phyloP scores from a whole-genome alignment of 2,888 invertebrate genomes.

The Plagiodera versicolora region DNA sequence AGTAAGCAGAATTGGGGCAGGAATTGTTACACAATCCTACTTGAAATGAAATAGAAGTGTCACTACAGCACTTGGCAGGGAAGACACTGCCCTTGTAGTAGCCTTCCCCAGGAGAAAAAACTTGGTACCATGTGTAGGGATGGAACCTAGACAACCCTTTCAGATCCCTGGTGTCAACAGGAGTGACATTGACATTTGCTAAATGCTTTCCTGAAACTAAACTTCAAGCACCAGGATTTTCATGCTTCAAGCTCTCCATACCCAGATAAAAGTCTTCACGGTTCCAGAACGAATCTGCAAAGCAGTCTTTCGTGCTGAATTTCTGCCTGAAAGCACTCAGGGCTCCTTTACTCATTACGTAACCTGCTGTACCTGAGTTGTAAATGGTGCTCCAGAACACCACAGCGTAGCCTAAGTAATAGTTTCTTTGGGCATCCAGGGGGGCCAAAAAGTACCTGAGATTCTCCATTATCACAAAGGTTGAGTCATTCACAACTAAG shows the following conservation, averaged over 20 bases:
- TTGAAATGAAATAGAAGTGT: constrained; percentile 57
- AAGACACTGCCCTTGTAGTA: constrained; percentile 58
- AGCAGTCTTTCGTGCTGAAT: constrained; percentile 48
- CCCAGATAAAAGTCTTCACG: constrained; percentile 63
- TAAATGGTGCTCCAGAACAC: constrained; percentile 60
- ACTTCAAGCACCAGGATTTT: background rate
- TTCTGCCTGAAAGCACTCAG: constrained; percentile 51
- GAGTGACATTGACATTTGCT: constrained; percentile 55
- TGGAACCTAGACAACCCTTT: constrained; percentile 58
- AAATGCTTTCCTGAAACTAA: constrained; percentile 57
- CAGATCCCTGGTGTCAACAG: constrained; percentile 58
- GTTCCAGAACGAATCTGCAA: constrained; percentile 58
- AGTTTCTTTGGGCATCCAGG: constrained; percentile 51
- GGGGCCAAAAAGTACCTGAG: constrained; percentile 57
- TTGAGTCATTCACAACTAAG: constrained; percentile 60
- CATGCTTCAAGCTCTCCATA: constrained; percentile 30
- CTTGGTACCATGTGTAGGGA: constrained; percentile 55
- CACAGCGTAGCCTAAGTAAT: constrained; percentile 61
- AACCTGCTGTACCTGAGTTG: constrained; percentile 61
- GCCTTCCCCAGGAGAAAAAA: constrained; percentile 52
- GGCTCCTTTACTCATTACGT: constrained; percentile 59
- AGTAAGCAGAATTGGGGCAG: background rate
- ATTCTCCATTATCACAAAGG: constrained; percentile 61
- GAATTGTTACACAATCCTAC: constrained; percentile 37
- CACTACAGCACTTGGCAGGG: constrained; percentile 59